Evolutionary conservation across 2,797 vertebrate genomes (phyloP).

Genomic region (Scleropages formosus): DNA sequence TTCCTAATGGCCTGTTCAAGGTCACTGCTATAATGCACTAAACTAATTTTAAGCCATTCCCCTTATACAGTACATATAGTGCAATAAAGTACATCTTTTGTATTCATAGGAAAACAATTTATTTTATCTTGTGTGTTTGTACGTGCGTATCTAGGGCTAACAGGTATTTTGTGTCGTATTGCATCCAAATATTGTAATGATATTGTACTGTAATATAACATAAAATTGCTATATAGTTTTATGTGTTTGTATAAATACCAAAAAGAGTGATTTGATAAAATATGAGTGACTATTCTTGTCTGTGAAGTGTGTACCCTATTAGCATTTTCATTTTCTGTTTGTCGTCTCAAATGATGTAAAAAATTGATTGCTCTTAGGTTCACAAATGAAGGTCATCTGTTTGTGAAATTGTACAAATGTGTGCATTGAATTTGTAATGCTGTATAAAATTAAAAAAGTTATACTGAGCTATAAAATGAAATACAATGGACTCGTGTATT

Average conservation of each 20-base stretch:
- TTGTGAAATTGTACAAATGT: slow-evolving; percentile 22
- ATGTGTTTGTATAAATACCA: slow-evolving; percentile 25
- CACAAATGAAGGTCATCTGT: slow-evolving; percentile 22
- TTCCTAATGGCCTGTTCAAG: neutral
- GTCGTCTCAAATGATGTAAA: slow-evolving; percentile 23
- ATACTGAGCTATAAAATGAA: no score
- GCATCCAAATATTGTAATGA: slow-evolving; percentile 27
- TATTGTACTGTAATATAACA: slow-evolving; percentile 6
- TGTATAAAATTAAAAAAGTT: no score
- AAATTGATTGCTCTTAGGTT: slow-evolving; percentile 2
- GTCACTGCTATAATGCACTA: neutral
- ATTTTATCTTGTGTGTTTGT: slow-evolving; percentile 22
- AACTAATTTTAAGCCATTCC: slow-evolving; percentile 2
- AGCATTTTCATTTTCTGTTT: slow-evolving; percentile 1
- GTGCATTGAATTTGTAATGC: slow-evolving; percentile 1
- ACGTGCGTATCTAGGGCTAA: slow-evolving; percentile 25
- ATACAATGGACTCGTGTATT: no score
- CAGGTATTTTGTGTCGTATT: slow-evolving; percentile 25
- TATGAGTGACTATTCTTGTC: neutral
- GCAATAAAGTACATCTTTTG: slow-evolving; percentile 7
- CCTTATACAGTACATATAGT: slow-evolving; percentile 15
- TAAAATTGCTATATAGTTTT: slow-evolving; percentile 13
- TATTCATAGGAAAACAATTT: slow-evolving; percentile 20
- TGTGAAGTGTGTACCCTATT: neutral
- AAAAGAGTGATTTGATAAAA: slow-evolving; percentile 9